Percentiles rank a stretch among this genome's conserved stretches.
phyloP scores from a whole-genome alignment of 1,140 invertebrate genomes.

The Hormaphis cornu region DNA sequence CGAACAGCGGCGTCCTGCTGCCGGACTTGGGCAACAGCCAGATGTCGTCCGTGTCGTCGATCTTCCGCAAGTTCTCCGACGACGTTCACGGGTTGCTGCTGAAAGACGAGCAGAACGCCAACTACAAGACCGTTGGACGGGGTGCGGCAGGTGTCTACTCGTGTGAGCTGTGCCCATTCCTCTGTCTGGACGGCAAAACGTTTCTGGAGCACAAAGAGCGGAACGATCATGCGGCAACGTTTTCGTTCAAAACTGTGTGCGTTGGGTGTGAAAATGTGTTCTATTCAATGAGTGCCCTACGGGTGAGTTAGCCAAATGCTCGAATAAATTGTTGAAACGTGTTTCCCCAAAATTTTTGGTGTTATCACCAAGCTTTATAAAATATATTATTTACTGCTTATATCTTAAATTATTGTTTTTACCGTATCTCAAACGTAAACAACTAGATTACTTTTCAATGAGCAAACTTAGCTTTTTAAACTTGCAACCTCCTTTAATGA shows the following conservation, averaged over 20 bases:
- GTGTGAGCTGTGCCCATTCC: conserved; percentile 9
- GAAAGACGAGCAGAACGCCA: background rate
- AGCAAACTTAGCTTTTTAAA: no score
- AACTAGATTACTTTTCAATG: no score
- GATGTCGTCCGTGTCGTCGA: background rate
- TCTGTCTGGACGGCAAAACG: conserved; percentile 7
- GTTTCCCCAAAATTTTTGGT: no score
- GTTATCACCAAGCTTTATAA: no score
- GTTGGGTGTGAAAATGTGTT: conserved; percentile 21
- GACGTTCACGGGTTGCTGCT: background rate
- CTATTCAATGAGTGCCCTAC: conserved; percentile 5
- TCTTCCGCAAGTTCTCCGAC: background rate
- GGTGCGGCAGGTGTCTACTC: background rate
- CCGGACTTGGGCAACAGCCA: conserved; percentile 7
- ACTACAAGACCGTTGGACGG: background rate
- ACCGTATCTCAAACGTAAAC: no score
- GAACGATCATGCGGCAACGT: background rate
- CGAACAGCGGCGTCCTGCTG: background rate
- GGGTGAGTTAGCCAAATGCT: background rate
- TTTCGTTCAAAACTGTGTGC: background rate
- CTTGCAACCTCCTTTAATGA: no score
- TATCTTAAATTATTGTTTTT: no score
- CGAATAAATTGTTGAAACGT: no score
- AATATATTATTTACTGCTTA: no score
- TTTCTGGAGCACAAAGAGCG: conserved; percentile 17